Conservation (phyloP, 2,113 vertebrate genomes). For the Hippocampus abdominalis region DNA sequence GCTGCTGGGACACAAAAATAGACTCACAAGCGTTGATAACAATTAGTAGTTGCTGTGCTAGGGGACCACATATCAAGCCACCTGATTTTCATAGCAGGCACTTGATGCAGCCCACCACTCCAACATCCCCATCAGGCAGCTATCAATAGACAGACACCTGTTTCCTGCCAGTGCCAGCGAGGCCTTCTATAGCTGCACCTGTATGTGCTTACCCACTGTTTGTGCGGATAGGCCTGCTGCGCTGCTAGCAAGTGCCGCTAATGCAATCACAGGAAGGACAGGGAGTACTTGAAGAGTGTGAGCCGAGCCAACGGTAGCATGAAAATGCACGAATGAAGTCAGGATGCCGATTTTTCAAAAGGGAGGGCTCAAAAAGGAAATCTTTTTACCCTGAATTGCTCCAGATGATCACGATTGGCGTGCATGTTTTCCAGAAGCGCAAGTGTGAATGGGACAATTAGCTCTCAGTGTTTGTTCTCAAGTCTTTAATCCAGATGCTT, state of each 20-base stretch:
- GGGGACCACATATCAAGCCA: conserved; percentile 60
- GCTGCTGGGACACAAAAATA: conserved; percentile 60
- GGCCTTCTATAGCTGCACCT: conserved; percentile 68
- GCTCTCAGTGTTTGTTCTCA: conserved; percentile 8
- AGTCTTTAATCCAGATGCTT: conserved; percentile 5
- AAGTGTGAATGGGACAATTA: conserved; percentile 28
- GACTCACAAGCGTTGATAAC: conserved; percentile 60
- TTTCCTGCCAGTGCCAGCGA: conserved; percentile 66
- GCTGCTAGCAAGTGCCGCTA: conserved; percentile 53
- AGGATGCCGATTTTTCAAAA: conserved; percentile 58
- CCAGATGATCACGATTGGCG: conserved; percentile 44
- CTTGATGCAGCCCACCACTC: conserved; percentile 16
- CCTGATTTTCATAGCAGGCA: conserved; percentile 63
- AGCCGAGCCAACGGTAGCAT: conserved; percentile 57
- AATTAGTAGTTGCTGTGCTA: conserved; percentile 53
- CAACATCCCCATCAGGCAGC: conserved; percentile 49
- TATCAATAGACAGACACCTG: conserved; percentile 72
- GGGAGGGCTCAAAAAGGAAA: conserved; percentile 41
- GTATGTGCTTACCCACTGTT: conserved; percentile 66
- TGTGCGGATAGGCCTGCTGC: conserved; percentile 60
- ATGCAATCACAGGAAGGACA: conserved; percentile 71
- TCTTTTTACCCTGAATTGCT: conserved; percentile 56
- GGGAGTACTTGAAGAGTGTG: conserved; percentile 54
- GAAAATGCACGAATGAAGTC: conserved; percentile 57
- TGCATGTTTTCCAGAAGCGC: conserved; percentile 18